Percentiles rank a stretch among this genome's conserved stretches.
These are phyloP conservation scores for Aphis gossypii DNA, from an alignment of 1,140 invertebrate genomes.

Conservation along the genomic window DNA sequence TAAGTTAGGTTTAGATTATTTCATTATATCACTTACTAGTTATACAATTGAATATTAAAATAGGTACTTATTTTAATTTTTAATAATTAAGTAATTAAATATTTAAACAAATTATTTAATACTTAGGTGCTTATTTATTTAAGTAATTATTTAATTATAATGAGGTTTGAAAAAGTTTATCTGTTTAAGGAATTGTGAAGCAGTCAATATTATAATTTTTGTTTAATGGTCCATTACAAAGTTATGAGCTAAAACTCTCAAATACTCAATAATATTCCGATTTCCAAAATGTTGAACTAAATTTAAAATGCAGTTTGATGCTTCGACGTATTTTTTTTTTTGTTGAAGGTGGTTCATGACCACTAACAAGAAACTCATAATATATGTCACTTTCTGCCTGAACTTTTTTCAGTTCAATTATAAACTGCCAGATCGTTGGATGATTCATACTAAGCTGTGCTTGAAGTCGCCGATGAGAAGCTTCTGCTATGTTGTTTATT, in stretches of 20 bases:
- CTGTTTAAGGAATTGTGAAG: background rate
- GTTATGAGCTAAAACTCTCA: background rate
- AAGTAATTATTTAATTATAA: background rate
- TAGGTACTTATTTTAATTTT: background rate
- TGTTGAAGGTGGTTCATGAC: background rate
- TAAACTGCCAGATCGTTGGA: slow-evolving; percentile 18
- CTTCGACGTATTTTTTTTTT: background rate
- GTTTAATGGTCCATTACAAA: background rate
- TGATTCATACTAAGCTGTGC: background rate
- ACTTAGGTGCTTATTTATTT: background rate
- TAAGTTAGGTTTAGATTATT: background rate
- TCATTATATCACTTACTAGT: background rate
- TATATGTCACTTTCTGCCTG: background rate
- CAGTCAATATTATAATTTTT: background rate
- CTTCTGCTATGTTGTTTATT: slow-evolving; percentile 15
- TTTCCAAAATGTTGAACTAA: background rate
- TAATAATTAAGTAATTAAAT: background rate
- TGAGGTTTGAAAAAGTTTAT: background rate
- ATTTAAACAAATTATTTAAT: background rate
- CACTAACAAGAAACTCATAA: slow-evolving; percentile 8
- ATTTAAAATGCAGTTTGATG: background rate
- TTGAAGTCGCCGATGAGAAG: background rate
- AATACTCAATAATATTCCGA: background rate
- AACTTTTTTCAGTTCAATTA: slow-evolving; percentile 18
- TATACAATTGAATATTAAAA: background rate